Base-by-base conservation (phyloP, 2,888 invertebrate species). In the Escarpia spicata region DNA sequence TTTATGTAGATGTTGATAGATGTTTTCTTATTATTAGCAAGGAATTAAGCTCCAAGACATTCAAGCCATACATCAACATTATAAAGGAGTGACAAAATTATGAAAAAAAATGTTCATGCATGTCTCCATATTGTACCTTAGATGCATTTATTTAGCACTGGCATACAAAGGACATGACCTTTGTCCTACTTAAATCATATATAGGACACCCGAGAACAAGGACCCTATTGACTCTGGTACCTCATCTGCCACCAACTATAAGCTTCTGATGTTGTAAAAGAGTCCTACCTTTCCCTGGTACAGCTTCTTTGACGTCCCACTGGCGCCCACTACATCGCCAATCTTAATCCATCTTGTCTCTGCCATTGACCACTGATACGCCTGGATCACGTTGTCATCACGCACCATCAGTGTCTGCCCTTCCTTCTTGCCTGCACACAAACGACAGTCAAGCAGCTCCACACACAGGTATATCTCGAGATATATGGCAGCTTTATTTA, bases 381-480 rank as follows among this genome's bases (percentile, higher is more conserved):
- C 98, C 94, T 98, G 97, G 0, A 98, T 98, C 92, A 97, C 97
- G 0, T 97, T 97, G 3, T 94, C 95, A 9, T 98, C 98, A 94
- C 98, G 98, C 0, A 99, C 97, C 97, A 99, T 97, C 96, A 98
- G 98, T 1, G 98, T 98, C 96, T 98, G 98, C 0, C 99, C 99
- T 93, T 98, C 98, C 91, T 95, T 95, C 90, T 95, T 96, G 43
- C 97, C 97, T 96, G 93, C 75, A 92, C 60, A 75, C n/a, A n/a
- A 75, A 75, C 75, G 19, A 37, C 37, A 37, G 37, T 37, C 37
- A 37, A 37, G 37, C 37, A 37, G 37, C 37, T 37, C 37, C 37
- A 37, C 37, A 37, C 37, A 37, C 37, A 37, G 37, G 37, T 37
- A 37, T 37, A 37, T 37, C 37, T 37, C 37, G 37, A 37, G 37